A percentile compares a stretch with the other conserved stretches of the same genome.
These are phyloP conservation scores for Acrossocheilus fasciatus DNA, from an alignment of 2,797 vertebrate genomes.

Conservation along the genomic window DNA sequence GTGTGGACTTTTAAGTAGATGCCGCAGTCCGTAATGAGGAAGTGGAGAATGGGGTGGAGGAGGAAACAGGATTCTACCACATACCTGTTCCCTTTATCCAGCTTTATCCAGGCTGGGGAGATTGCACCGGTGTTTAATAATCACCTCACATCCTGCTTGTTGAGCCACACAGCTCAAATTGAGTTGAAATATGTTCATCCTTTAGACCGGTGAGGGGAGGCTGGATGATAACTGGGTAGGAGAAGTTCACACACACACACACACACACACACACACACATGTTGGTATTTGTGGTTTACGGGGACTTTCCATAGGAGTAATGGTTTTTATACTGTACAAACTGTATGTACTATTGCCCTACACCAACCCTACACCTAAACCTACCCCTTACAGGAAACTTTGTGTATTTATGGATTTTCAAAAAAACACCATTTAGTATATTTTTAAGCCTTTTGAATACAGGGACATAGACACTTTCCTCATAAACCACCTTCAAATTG, in stretches of 20 bases:
- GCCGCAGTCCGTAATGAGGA: constrained; percentile 52
- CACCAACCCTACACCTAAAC: too few relatives aligned
- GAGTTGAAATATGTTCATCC: constrained; percentile 67
- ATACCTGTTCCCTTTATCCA: constrained; percentile 54
- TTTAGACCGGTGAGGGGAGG: constrained; percentile 34
- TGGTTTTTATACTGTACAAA: too few relatives aligned
- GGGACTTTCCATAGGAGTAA: too few relatives aligned
- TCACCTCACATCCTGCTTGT: constrained; percentile 70
- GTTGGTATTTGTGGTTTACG: too few relatives aligned
- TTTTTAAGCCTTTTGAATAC: too few relatives aligned
- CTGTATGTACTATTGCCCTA: too few relatives aligned
- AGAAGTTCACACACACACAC: constrained; percentile 12
- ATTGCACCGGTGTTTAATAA: constrained; percentile 74
- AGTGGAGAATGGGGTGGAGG: constrained; percentile 59
- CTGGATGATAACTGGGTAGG: constrained; percentile 8
- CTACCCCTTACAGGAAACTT: too few relatives aligned
- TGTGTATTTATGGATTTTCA: too few relatives aligned
- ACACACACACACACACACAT: too few relatives aligned
- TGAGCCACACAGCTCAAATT: constrained; percentile 70
- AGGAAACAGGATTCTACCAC: constrained; percentile 47
- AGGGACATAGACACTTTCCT: too few relatives aligned
- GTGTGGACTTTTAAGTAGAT: constrained; percentile 57
- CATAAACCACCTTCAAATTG: too few relatives aligned
- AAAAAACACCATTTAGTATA: too few relatives aligned
- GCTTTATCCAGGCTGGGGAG: constrained; percentile 67